phyloP scores from a whole-genome alignment of 2,888 invertebrate species.

The Drosophila fungiperda region DNA sequence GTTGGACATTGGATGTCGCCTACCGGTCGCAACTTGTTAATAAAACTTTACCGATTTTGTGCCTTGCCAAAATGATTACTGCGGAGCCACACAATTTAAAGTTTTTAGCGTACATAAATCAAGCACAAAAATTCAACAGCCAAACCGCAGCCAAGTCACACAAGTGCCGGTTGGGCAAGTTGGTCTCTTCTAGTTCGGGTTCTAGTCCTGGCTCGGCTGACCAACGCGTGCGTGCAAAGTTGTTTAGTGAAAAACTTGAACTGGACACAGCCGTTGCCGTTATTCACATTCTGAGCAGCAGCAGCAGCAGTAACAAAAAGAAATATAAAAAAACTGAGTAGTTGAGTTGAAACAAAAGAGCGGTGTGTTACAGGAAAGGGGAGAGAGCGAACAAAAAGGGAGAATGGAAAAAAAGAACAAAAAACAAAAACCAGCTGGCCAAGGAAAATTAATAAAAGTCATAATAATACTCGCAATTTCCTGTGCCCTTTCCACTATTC shows the following conservation, averaged over 20 bases:
- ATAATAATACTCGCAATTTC: slow-evolving; percentile 82
- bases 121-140: slow-evolving; percentile 70
- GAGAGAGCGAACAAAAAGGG: not conserved
- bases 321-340: slow-evolving; percentile 22
- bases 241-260: slow-evolving; percentile 78
- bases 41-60: slow-evolving; percentile 75
- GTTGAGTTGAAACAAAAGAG: slow-evolving; percentile 50
- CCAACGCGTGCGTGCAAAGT: slow-evolving; percentile 76
- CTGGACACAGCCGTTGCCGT: slow-evolving; percentile 69
- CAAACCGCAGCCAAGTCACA: slow-evolving; percentile 35
- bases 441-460: slow-evolving; percentile 76
- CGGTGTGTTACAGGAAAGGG: slow-evolving; percentile 26
- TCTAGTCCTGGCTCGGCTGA: slow-evolving; percentile 17
- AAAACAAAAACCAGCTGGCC: slow-evolving; percentile 36
- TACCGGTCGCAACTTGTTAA: slow-evolving; percentile 68
- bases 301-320: not conserved
- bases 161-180: slow-evolving; percentile 3
- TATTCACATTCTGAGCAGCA: slow-evolving; percentile 25
- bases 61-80: slow-evolving; percentile 52
- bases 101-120: slow-evolving; percentile 73
- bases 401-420: not conserved
- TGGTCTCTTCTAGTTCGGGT: not conserved
- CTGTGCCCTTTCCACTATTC: slow-evolving; percentile 56
- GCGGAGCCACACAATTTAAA: slow-evolving; percentile 68
- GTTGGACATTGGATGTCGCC: slow-evolving; percentile 29